Base-by-base conservation (phyloP, 2,888 invertebrate species). In the Resseliella maxima region DNA sequence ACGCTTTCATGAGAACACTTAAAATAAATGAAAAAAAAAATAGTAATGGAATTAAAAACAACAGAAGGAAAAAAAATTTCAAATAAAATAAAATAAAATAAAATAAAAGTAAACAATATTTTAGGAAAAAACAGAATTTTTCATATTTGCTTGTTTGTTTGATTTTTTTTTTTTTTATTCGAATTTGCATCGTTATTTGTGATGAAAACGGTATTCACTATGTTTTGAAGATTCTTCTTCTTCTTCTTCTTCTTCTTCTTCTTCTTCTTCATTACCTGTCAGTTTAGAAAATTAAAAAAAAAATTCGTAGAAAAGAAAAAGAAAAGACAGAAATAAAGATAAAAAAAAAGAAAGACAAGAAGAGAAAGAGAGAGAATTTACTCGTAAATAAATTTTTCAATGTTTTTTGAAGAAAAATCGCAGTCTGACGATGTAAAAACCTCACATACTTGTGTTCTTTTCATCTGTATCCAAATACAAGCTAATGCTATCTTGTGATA, bases 401-500 rank as follows among this genome's bases (percentile, higher is more conserved):
- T 72, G 72, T 72, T n/a, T n/a, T n/a, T n/a, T n/a, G n/a, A 31
- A 35, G 72, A 72, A 31, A 72, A 31, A 24, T 18, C 15, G 72
- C 18, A 15, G 15, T 72, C n/a, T 2, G 31, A 72, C 72, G 35
- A 72, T 31, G 72, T 35, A 31, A 72, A 72, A 72, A 31, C 35
- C 31, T 72, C 72, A 72, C 72, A 72, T 72, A 72, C 72, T 72
- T 72, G 72, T 72, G 31, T 41, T 45, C 85, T 45, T 85, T 45
- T 45, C 85, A 18, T 85, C 85, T 24, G 85, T 85, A 27, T 85
- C 85, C 46, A 85, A 45, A 85, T 85, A 85, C 31, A 85, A 41
- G 24, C 45, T 85, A 27, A 85, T 85, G 31, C 85, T 85, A 85
- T 85, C 85, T 85, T 85, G 85, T 3, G 85, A 85, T 36, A 45